Evolutionary conservation across 2,113 vertebrate genomes (phyloP).

Genomic region (Pyrgilauda ruficollis): DNA sequence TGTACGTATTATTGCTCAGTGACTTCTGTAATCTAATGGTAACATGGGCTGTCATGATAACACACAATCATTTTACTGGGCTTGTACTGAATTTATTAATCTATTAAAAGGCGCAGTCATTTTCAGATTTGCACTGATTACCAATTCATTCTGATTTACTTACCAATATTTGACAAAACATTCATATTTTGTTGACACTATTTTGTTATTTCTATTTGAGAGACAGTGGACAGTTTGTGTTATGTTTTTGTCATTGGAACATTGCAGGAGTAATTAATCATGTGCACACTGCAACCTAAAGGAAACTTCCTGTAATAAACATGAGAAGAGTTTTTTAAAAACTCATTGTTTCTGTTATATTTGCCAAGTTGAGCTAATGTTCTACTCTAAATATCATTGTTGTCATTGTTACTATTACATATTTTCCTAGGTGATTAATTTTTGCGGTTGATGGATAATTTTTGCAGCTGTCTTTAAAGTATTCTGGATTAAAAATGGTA

Average conservation of each 20-base stretch:
- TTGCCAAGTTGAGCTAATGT: not conserved
- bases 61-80: not conserved
- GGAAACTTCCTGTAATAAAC: not conserved
- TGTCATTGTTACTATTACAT: not conserved
- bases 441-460: not conserved
- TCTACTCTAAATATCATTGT: not conserved
- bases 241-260: not conserved
- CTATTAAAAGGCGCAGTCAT: not conserved
- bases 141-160: not conserved
- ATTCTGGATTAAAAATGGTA: not conserved
- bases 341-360: not conserved
- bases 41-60: conserved; percentile 16
- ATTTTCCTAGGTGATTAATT: not conserved
- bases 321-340: not conserved
- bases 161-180: conserved; percentile 1
- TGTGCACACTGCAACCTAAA: not conserved
- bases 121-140: not conserved
- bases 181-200: not conserved
- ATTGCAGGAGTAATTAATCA: not conserved
- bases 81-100: conserved; percentile 23
- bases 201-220: not conserved
- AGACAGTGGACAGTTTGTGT: not conserved
- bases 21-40: conserved; percentile 8
- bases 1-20: conserved; percentile 3
- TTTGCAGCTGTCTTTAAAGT: not conserved